Percentiles rank a stretch among this genome's conserved stretches.
Evolutionary conservation across 2,113 vertebrate genomes (phyloP).

Genomic region (Columba janthina): DNA sequence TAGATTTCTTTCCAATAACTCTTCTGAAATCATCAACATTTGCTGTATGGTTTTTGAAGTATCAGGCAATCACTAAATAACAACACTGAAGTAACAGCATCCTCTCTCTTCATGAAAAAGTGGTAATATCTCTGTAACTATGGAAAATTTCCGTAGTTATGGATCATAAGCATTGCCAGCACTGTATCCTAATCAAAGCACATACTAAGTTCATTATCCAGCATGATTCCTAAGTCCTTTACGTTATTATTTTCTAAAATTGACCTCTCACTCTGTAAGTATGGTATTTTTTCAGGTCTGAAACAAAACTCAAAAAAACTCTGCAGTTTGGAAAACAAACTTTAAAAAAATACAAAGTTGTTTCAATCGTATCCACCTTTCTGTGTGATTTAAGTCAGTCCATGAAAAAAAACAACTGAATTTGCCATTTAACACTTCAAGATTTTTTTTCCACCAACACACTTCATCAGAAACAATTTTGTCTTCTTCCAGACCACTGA

Average conservation of each 20-base stretch:
- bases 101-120: neutral
- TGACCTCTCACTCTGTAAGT: neutral
- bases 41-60: neutral
- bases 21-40: neutral
- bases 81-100: neutral
- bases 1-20: neutral
- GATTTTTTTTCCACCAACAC: neutral
- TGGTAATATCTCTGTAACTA: neutral
- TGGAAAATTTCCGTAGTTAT: neutral
- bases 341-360: neutral
- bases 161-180: neutral
- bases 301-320: neutral
- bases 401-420: neutral
- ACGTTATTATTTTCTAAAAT: neutral
- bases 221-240: neutral
- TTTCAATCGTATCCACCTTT: neutral
- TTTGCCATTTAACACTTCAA: neutral
- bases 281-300: neutral
- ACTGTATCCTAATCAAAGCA: neutral
- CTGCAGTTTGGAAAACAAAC: neutral
- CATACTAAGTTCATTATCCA: neutral
- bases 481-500: neutral
- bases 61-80: neutral
- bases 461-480: neutral
- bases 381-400: neutral